Conservation (phyloP, 2,113 vertebrate species). For the Ctenomys sociabilis region DNA sequence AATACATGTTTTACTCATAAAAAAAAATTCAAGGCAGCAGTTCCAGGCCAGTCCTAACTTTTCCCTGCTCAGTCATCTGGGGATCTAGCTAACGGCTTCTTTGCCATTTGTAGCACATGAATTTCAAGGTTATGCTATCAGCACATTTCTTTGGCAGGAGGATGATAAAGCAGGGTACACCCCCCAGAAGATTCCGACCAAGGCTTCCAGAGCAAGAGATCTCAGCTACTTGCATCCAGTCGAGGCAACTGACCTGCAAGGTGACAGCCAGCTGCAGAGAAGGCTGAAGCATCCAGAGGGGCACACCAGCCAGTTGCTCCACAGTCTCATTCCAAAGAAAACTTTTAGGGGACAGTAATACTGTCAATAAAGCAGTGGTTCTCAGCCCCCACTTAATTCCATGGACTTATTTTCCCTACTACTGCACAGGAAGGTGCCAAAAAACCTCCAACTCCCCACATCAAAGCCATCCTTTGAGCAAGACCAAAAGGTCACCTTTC, state of each 20-base stretch:
- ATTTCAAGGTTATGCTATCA: background rate
- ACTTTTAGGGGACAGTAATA: background rate
- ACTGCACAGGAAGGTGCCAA: background rate
- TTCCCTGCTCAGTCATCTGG: background rate
- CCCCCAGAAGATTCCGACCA: background rate
- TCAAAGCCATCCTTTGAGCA: background rate
- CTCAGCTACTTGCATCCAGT: background rate
- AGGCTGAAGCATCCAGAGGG: background rate
- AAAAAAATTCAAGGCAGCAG: background rate
- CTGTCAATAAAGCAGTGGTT: background rate
- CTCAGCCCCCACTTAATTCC: background rate
- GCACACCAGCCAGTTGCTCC: background rate
- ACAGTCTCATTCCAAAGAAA: background rate
- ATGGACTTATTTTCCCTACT: background rate
- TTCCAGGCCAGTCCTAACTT: background rate
- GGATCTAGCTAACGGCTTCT: background rate
- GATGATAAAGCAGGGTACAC: background rate
- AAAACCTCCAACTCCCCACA: background rate
- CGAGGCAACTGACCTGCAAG: background rate
- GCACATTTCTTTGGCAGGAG: background rate
- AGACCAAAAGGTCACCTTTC: background rate
- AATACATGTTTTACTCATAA: background rate
- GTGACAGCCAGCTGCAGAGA: background rate
- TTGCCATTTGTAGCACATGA: background rate
- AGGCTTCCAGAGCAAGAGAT: background rate